Conservation (phyloP, 2,797 vertebrate genomes). For the Semotilus atromaculatus region DNA sequence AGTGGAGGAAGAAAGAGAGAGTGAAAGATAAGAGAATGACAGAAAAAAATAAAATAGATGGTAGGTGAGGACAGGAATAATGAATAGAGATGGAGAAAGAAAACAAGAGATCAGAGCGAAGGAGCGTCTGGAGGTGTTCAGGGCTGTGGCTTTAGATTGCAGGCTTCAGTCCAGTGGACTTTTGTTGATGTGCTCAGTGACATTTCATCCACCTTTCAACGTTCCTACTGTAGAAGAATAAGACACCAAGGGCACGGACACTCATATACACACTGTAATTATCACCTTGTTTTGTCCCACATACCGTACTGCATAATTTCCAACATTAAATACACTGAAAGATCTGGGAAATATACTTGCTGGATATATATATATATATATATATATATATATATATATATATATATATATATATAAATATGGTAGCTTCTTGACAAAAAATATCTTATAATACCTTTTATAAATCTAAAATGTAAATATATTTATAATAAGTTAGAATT, state of each 20-base stretch:
- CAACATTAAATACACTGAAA: neutral
- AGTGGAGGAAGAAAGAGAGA: constrained; percentile 37
- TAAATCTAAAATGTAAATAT: neutral
- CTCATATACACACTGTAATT: neutral
- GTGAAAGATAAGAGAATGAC: constrained; percentile 18
- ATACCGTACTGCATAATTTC: neutral
- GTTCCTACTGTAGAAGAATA: neutral
- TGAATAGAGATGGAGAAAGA: constrained; percentile 37
- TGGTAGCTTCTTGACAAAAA: neutral
- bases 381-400: neutral
- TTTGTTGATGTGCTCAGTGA: constrained; percentile 33
- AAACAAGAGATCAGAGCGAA: constrained; percentile 50
- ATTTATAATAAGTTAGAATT: neutral
- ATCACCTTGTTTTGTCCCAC: neutral
- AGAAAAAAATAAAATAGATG: constrained; percentile 49
- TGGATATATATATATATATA: neutral
- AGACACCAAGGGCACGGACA: neutral
- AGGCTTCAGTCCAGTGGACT: constrained; percentile 5
- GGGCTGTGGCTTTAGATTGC: neutral
- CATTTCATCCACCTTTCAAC: constrained; percentile 21
- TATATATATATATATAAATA: neutral
- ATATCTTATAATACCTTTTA: neutral
- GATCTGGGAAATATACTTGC: neutral
- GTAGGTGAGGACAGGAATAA: constrained; percentile 37
- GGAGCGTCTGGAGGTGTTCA: constrained; percentile 10